Evolutionary conservation across 2,888 invertebrate species (phyloP), one percentile per base, ranked within the genome.

Genomic region (Gerosis bhagava): DNA sequence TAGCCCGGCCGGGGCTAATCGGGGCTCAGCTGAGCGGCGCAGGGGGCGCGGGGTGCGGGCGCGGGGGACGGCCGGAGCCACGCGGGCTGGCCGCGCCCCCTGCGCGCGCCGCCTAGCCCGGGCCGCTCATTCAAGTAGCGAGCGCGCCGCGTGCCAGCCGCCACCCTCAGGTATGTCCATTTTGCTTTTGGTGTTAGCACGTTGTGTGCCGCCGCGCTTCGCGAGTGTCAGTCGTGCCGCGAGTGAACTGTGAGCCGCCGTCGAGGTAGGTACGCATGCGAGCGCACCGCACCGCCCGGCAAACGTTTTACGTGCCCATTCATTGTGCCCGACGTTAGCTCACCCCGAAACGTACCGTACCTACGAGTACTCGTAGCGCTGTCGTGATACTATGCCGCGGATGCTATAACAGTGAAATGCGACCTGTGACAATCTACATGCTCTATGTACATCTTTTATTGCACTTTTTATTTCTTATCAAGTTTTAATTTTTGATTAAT

Each of bases 11-110:
- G 75, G 84, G 79, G 84, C 83, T 87, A 86, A 87, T 86, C 84
- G 80, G 82, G 79, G 80, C 84, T 81, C 84, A 86, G 86, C 83
- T 84, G 84, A 83, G 79, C 77, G 77, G 77, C 73, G 77, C 73
- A 74, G 70, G 65, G 59, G 60, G 53, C 44, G 36, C 49, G 39
- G 45, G 52, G 56, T 52, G 51, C 56, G 57, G 50, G 62, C 76
- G 76, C 70, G 75, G 74, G 70, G 75, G 73, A 64, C 67, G 70
- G 70, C 81, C 70, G 89, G 89, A 89, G 86, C 84, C 86, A 84
- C 86, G 87, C 86, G 79, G 87, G 81, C 86, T 86, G 71, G 86
- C 83, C 91, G 91, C 92, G 92, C 92, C 88, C 89, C 89, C 83
- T 84, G 86, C 88, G 89, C 90, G 91, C 89, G 91, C 90, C 90